Evolutionary conservation across 2,797 vertebrate genomes (phyloP).

Genomic region (Neoniphon sammara): DNA sequence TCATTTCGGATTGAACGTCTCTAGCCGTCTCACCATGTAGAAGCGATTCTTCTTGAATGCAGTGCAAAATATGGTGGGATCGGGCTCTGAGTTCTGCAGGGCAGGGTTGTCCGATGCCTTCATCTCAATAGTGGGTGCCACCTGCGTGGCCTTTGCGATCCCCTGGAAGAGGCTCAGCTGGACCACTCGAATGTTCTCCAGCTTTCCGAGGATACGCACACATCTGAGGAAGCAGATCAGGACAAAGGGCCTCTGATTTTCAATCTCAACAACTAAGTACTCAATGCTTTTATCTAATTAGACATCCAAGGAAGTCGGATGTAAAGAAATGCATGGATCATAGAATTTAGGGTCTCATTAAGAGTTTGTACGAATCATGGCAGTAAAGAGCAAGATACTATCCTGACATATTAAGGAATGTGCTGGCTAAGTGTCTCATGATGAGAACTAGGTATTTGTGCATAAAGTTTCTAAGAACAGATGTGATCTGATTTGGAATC

Average conservation of each 20-base stretch:
- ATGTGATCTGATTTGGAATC: no score
- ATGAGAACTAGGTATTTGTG: no score
- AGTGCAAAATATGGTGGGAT: slow-evolving; percentile 95
- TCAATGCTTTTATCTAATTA: not conserved
- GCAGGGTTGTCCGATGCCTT: slow-evolving; percentile 98
- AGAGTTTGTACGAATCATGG: not conserved
- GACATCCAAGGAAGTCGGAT: no score
- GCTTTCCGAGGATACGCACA: slow-evolving; percentile 95
- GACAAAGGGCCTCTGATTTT: not conserved
- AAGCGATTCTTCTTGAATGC: slow-evolving; percentile 99
- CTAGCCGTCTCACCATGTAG: slow-evolving; percentile 87
- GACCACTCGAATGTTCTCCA: slow-evolving; percentile 96
- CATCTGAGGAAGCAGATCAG: slow-evolving; percentile 81
- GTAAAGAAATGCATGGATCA: no score
- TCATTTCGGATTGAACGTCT: not conserved
- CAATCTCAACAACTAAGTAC: no score
- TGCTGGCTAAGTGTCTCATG: no score
- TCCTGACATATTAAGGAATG: no score
- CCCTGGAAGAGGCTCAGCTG: slow-evolving; percentile 95
- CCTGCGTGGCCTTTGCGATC: slow-evolving; percentile 87
- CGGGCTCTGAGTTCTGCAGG: slow-evolving; percentile 88
- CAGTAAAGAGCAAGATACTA: no score
- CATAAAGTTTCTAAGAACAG: no score
- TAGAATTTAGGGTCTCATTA: not conserved
- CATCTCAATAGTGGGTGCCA: slow-evolving; percentile 96